These are phyloP conservation scores for Hesperia comma DNA, from an alignment of 2,888 invertebrate species.

Conservation along the genomic window DNA sequence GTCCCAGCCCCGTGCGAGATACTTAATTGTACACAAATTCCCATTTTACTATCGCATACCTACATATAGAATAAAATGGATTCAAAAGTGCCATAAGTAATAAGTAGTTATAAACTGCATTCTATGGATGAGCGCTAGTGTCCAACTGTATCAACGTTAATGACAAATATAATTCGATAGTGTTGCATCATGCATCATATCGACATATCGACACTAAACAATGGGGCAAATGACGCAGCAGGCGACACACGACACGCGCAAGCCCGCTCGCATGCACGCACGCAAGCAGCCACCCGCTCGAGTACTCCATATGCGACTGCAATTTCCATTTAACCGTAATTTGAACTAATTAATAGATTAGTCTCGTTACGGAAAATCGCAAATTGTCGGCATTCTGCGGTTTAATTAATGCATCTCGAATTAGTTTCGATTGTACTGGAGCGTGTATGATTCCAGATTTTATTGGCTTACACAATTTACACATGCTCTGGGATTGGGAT, in stretches of 20 bases:
- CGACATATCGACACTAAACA: slow-evolving; percentile 1
- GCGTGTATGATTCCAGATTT: slow-evolving; percentile 5
- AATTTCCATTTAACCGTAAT: slow-evolving; percentile 33
- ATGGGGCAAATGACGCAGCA: no score
- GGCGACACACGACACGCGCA: no score
- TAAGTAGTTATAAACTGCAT: no score
- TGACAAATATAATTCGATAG: not conserved
- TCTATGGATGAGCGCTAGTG: no score
- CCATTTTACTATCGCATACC: no score
- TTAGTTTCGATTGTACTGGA: slow-evolving; percentile 20
- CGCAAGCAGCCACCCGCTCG: not conserved
- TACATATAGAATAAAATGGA: no score
- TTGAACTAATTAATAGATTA: slow-evolving; percentile 45
- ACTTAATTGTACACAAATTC: no score
- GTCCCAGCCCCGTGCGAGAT: no score
- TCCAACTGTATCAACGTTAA: not conserved
- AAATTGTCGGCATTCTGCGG: slow-evolving; percentile 34
- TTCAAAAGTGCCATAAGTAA: no score
- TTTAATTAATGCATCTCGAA: slow-evolving; percentile 36
- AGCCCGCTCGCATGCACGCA: no score
- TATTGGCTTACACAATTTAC: not conserved
- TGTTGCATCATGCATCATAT: not conserved
- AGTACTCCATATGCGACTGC: slow-evolving; percentile 19
- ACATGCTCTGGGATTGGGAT: not conserved
- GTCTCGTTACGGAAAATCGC: slow-evolving; percentile 41